These are phyloP conservation scores for Drosophila recens DNA, from an alignment of 2,888 invertebrate genomes.

Conservation along the genomic window DNA sequence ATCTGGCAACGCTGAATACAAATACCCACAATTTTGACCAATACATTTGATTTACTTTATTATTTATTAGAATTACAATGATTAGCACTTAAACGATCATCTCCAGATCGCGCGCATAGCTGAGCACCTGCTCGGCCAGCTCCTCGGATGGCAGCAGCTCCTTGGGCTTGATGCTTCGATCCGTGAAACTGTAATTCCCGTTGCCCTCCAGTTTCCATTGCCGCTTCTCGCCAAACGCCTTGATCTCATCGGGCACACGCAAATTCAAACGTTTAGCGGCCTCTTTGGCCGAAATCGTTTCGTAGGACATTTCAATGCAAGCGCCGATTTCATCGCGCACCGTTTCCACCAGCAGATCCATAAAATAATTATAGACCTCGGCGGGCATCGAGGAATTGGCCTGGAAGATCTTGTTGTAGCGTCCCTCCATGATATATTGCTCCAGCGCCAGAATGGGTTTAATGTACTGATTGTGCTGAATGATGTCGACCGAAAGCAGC, in stretches of 20 bases:
- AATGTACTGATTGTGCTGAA: constrained; percentile 97
- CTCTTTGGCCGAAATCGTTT: constrained; percentile 93
- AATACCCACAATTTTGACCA: neutral
- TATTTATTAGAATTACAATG: constrained; percentile 41
- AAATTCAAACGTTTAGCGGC: constrained; percentile 96
- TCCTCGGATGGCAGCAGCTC: constrained; percentile 95
- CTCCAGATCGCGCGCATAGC: constrained; percentile 98
- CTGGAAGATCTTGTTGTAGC: constrained; percentile 98
- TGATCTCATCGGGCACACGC: constrained; percentile 90
- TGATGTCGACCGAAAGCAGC: constrained; percentile 94
- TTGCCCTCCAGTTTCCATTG: constrained; percentile 93
- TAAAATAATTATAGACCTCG: constrained; percentile 97
- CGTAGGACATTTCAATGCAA: constrained; percentile 98
- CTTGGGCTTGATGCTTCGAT: constrained; percentile 90
- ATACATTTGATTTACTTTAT: constrained; percentile 11
- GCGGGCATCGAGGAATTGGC: constrained; percentile 98
- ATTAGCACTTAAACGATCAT: constrained; percentile 94
- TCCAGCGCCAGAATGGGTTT: constrained; percentile 97
- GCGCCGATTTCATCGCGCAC: constrained; percentile 98
- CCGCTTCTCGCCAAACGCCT: constrained; percentile 92
- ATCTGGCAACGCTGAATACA: neutral
- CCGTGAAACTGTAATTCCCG: constrained; percentile 92
- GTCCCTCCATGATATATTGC: constrained; percentile 99
- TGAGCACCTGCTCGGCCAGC: constrained; percentile 96
- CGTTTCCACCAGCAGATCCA: constrained; percentile 97